Conservation (phyloP, 2,113 vertebrate genomes). For the Dicentrarchus labrax region DNA sequence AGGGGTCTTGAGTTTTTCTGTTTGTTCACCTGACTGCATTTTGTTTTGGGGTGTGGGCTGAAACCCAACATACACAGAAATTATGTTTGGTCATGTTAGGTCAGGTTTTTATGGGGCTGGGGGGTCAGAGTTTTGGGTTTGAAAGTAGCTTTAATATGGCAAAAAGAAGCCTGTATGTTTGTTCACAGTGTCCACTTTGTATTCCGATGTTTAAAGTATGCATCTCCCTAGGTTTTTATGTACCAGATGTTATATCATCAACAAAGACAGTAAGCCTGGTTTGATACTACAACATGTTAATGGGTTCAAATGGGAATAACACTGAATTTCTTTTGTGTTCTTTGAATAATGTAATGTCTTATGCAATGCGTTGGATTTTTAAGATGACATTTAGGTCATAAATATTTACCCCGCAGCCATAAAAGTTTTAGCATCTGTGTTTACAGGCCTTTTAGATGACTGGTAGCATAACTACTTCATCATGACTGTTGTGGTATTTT, state of each 20-base stretch:
- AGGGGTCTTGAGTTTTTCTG: slow-evolving; percentile 13
- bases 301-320: slow-evolving; percentile 49
- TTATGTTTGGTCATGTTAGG: slow-evolving; percentile 5
- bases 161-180: not conserved
- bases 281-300: slow-evolving; percentile 24
- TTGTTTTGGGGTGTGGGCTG: not conserved
- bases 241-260: slow-evolving; percentile 13
- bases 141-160: not conserved
- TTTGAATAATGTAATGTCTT: slow-evolving; percentile 74
- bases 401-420: slow-evolving; percentile 68
- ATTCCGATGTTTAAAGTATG: not conserved
- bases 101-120: not conserved
- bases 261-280: not conserved
- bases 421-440: slow-evolving; percentile 69
- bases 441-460: slow-evolving; percentile 38
- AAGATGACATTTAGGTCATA: slow-evolving; percentile 68
- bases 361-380: slow-evolving; percentile 64
- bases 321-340: slow-evolving; percentile 14
- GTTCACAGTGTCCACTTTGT: not conserved
- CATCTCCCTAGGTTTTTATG: not conserved
- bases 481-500: slow-evolving; percentile 14
- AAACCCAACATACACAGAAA: slow-evolving; percentile 15
- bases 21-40: slow-evolving; percentile 47
- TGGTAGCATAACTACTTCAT: slow-evolving; percentile 18
- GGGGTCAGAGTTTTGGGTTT: slow-evolving; percentile 6